Percentiles rank a stretch among this genome's conserved stretches.
Conservation (phyloP, 2,113 vertebrate species). For the Mirza zaza region DNA sequence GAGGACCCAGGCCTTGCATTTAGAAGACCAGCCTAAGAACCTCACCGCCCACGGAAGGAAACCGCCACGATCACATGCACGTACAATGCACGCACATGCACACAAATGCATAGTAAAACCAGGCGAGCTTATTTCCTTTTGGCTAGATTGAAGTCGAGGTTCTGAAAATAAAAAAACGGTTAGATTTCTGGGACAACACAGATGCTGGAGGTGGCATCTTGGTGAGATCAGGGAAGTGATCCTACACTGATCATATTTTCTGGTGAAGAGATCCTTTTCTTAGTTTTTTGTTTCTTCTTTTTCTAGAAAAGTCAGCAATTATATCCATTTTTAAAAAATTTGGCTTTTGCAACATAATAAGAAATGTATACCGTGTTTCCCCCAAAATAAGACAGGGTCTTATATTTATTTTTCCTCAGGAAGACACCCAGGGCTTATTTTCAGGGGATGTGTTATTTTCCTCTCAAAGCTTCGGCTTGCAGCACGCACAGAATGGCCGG, state of each 20-base stretch:
- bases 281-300: neutral
- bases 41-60: neutral
- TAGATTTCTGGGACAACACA: neutral
- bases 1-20: neutral
- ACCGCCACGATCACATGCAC: neutral
- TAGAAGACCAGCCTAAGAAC: neutral
- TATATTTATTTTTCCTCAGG: too few relatives aligned
- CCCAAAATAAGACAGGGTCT: too few relatives aligned
- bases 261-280: neutral
- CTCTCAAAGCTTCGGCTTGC: too few relatives aligned
- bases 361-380: neutral
- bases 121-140: neutral
- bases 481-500: too few relatives aligned
- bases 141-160: neutral
- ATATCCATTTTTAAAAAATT: neutral
- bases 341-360: neutral
- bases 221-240: neutral
- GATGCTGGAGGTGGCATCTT: neutral
- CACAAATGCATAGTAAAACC: neutral
- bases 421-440: too few relatives aligned
- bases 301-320: neutral
- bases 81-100: neutral
- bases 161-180: neutral
- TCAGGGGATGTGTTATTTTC: too few relatives aligned
- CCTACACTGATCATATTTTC: neutral